Evolutionary conservation across 1,140 invertebrate species (phyloP).

Genomic region (Aethina tumida): DNA sequence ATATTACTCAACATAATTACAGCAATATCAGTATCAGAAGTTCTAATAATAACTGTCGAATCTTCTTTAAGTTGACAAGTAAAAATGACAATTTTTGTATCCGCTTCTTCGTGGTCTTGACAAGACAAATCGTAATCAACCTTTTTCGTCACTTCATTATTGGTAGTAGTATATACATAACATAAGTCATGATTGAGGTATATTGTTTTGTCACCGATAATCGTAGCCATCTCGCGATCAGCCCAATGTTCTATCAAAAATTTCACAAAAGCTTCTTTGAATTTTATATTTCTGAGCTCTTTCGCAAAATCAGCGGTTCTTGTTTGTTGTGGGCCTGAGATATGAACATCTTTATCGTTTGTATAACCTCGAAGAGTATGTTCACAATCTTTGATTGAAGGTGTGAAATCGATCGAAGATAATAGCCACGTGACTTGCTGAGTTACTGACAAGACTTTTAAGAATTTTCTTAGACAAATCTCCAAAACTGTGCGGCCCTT

Average conservation of each 20-base stretch:
- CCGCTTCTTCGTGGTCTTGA: constrained; percentile 8
- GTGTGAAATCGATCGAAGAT: constrained; percentile 14
- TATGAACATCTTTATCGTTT: constrained; percentile 10
- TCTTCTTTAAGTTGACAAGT: constrained; percentile 7
- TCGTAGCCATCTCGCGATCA: constrained; percentile 10
- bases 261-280: constrained; percentile 15
- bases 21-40: constrained; percentile 10
- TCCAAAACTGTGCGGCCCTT: constrained; percentile 23
- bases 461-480: constrained; percentile 23
- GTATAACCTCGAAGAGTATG: constrained; percentile 7
- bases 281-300: constrained; percentile 18
- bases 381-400: constrained; percentile 12
- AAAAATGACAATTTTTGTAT: constrained; percentile 9
- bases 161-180: constrained; percentile 7
- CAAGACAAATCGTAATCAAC: constrained; percentile 13
- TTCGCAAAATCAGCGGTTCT: constrained; percentile 13
- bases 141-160: constrained; percentile 12
- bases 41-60: constrained; percentile 8
- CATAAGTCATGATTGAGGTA: constrained; percentile 14
- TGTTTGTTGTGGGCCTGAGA: constrained; percentile 12
- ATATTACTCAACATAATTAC: constrained; percentile 10
- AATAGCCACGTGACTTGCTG: constrained; percentile 15
- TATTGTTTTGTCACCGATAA: constrained; percentile 12
- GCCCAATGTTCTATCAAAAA: constrained; percentile 18
- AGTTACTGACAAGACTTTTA: constrained; percentile 13